Evolutionary conservation across 2,888 invertebrate species (phyloP).

Genomic region (Aquatica leii): DNA sequence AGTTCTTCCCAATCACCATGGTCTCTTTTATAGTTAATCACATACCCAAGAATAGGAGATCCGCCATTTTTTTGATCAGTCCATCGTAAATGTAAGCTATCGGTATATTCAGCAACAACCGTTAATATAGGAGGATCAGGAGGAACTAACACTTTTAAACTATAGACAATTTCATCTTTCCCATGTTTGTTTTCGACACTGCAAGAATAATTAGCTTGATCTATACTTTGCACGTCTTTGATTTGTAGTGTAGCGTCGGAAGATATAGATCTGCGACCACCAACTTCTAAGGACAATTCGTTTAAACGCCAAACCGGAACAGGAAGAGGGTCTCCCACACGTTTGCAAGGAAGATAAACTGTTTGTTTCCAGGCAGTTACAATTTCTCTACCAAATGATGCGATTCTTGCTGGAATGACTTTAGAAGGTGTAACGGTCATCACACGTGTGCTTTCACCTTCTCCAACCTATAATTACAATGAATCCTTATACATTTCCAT

Average conservation of each 20-base stretch:
- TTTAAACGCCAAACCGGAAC: constrained; percentile 82
- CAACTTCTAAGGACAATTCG: constrained; percentile 76
- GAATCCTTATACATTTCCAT: too few species aligned
- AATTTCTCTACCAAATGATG: constrained; percentile 83
- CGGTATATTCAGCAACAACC: constrained; percentile 83
- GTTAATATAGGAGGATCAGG: constrained; percentile 85
- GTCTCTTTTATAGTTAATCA: constrained; percentile 88
- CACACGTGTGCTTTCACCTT: constrained; percentile 81
- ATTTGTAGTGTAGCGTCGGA: constrained; percentile 79
- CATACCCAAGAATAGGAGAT: constrained; percentile 83
- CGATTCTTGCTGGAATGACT: constrained; percentile 86
- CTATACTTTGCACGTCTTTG: constrained; percentile 79
- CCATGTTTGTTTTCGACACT: constrained; percentile 85
- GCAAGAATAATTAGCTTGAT: constrained; percentile 92
- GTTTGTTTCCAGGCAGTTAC: constrained; percentile 89
- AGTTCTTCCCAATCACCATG: constrained; percentile 93
- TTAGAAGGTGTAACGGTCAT: constrained; percentile 79
- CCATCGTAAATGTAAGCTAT: constrained; percentile 85
- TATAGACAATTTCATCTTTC: constrained; percentile 82
- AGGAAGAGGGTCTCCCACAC: constrained; percentile 83
- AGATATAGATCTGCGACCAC: constrained; percentile 71
- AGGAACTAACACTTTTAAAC: constrained; percentile 78
- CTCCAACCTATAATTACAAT: constrained; percentile 67
- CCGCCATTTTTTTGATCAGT: constrained; percentile 80
- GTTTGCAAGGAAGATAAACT: constrained; percentile 81